Base-by-base conservation (phyloP, 1,140 invertebrate genomes). In the Drosophila orena region DNA sequence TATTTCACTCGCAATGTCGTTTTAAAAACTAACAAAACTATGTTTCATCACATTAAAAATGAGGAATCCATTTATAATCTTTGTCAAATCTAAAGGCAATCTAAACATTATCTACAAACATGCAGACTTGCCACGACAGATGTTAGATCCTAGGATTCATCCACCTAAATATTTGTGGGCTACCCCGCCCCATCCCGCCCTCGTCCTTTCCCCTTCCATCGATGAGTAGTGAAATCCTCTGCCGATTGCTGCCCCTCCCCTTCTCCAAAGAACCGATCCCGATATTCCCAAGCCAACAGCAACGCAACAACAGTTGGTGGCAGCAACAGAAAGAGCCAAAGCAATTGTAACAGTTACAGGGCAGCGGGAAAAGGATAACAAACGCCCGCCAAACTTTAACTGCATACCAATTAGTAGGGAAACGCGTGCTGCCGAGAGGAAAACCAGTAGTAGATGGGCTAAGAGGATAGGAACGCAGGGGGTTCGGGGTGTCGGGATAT, bases 401-500 rank as follows among this genome's bases (percentile, higher is more conserved):
- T 85, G 80, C 80, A 89, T 85, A 90, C 85, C 85, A 90, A 90
- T 90, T 90, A 90, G 85, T 90, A 79, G 85, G 75, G 77, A 72
- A 90, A 90, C 85, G 85, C 85, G 85, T 90, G 85, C 85, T 90
- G 83, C 77, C 56, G 75, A 72, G 84, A 76, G 61, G 69, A 75
- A 71, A 62, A 76, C 44, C 66, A 84, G 38, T 57, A 81, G 49
- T 38, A 38, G 37, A 38, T 38, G 14, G 37, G 37, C 5, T 37
- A 30, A 30, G 30, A 30, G 30, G 30, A 30, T 10, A 30, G 6
- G 27, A 30, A 7, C 6, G 47, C 14, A 7, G 3, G 14, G n/a
- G 24, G 15, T 15, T 8, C n/a, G n/a, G n/a, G 24, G n/a, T n/a
- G 15, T 15, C 4, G 24, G 24, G 46, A 24, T 4, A 24, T 12